These are phyloP conservation scores for Toxonevra muliebris DNA, from an alignment of 2,888 invertebrate species.

Conservation along the genomic window DNA sequence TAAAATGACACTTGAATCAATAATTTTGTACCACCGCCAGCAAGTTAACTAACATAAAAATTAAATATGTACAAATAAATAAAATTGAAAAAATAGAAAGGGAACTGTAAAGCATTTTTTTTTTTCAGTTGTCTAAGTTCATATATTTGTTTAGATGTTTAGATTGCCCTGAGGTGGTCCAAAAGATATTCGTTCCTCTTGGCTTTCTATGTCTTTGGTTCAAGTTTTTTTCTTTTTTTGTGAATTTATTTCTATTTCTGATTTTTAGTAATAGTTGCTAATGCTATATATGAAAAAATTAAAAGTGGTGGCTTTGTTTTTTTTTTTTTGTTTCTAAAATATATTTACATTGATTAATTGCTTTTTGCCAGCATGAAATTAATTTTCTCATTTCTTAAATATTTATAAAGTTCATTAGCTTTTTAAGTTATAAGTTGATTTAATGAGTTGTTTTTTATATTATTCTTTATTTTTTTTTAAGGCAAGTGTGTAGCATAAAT, in stretches of 20 bases:
- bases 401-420: constrained; percentile 25
- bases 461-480: neutral
- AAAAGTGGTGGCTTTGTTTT: too few species aligned
- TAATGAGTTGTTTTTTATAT: constrained; percentile 7
- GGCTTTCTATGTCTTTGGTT: too few species aligned
- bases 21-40: constrained; percentile 22
- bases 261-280: too few species aligned
- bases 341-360: constrained; percentile 25
- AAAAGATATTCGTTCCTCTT: too few species aligned
- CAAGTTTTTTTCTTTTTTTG: too few species aligned
- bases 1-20: constrained; percentile 56
- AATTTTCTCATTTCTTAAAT: constrained; percentile 10
- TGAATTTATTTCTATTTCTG: too few species aligned
- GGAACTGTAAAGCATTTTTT: too few species aligned
- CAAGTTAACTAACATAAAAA: neutral
- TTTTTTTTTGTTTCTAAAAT: neutral
- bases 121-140: neutral
- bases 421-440: neutral
- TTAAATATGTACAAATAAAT: neutral
- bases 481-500: constrained; percentile 24
- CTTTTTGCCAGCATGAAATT: neutral
- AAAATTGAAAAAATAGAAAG: too few species aligned
- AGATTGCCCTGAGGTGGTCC: too few species aligned
- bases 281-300: too few species aligned
- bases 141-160: too few species aligned